Percentiles rank a stretch among this genome's conserved stretches.
Conservation (phyloP, 2,113 vertebrate genomes). For the Silurus glanis region DNA sequence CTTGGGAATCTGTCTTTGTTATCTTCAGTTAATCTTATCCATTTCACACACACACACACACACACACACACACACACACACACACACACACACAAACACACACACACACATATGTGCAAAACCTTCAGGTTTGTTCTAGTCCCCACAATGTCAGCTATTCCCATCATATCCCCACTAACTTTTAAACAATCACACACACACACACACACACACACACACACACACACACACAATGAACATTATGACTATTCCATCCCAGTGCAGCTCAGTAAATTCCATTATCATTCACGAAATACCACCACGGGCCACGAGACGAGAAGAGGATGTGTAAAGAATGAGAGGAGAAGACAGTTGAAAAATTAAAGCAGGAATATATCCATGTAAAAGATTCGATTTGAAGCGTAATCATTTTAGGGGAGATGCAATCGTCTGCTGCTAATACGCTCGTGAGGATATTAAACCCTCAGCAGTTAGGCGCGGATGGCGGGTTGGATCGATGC, state of each 20-base stretch:
- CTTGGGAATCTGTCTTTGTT: conserved; percentile 40
- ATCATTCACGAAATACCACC: conserved; percentile 1
- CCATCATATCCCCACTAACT: neutral
- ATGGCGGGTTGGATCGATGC: conserved; percentile 49
- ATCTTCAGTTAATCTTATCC: conserved; percentile 43
- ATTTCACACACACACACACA: neutral
- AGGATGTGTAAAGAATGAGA: conserved; percentile 19
- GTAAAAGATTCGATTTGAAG: conserved; percentile 54
- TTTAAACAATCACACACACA: neutral
- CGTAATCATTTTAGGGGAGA: conserved; percentile 46
- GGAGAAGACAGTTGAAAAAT: conserved; percentile 23
- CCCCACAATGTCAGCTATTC: neutral
- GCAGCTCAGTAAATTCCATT: conserved; percentile 33
- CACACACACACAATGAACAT: neutral
- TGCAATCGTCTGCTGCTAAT: conserved; percentile 48
- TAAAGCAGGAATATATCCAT: conserved; percentile 39
- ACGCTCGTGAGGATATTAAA: conserved; percentile 44
- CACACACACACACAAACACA: conserved; percentile 5
- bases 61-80: conserved; percentile 28
- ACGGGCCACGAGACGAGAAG: conserved; percentile 12
- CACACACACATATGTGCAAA: neutral
- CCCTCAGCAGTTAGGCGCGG: conserved; percentile 36
- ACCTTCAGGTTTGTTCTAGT: neutral
- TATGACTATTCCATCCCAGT: conserved; percentile 25
- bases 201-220: neutral